Conservation (phyloP, 2,888 invertebrate genomes). For the Acronicta leporina region DNA sequence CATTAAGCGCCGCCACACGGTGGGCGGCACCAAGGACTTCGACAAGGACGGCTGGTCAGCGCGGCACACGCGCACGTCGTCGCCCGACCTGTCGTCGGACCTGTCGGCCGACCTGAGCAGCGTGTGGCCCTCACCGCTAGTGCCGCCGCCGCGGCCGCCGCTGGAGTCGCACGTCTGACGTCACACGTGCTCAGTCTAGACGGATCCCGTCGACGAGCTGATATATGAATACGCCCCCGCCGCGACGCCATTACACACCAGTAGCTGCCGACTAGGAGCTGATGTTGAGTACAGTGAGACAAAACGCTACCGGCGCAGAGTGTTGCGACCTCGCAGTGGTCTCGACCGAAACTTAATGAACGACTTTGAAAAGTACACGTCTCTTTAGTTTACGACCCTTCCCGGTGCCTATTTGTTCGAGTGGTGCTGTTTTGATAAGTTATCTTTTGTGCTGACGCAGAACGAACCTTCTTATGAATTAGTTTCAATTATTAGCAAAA, state of each 20-base stretch:
- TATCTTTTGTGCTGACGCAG: conserved; percentile 63
- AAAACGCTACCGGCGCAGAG: conserved; percentile 8
- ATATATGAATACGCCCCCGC: neutral
- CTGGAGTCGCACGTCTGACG: conserved; percentile 69
- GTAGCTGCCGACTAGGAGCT: neutral
- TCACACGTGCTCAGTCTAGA: conserved; percentile 45
- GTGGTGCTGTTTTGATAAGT: conserved; percentile 67
- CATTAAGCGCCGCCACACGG: conserved; percentile 96
- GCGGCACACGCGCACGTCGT: conserved; percentile 89
- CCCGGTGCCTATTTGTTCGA: conserved; percentile 61
- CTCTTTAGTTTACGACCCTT: conserved; percentile 50
- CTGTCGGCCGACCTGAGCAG: conserved; percentile 73
- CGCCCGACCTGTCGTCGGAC: conserved; percentile 88
- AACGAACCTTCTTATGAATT: conserved; percentile 57
- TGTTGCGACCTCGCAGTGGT: conserved; percentile 13
- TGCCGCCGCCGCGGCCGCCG: conserved; percentile 68
- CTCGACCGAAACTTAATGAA: conserved; percentile 35
- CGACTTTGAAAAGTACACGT: conserved; percentile 45
- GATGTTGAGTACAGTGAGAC: conserved; percentile 11
- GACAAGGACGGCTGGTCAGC: conserved; percentile 90
- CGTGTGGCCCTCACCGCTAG: conserved; percentile 70
- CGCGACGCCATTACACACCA: neutral
- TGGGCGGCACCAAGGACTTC: conserved; percentile 97
- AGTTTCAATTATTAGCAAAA: conserved; percentile 50
- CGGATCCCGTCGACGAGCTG: conserved; percentile 30